Base-by-base conservation (phyloP, 2,888 invertebrate genomes). In the Dynastes tityus region DNA sequence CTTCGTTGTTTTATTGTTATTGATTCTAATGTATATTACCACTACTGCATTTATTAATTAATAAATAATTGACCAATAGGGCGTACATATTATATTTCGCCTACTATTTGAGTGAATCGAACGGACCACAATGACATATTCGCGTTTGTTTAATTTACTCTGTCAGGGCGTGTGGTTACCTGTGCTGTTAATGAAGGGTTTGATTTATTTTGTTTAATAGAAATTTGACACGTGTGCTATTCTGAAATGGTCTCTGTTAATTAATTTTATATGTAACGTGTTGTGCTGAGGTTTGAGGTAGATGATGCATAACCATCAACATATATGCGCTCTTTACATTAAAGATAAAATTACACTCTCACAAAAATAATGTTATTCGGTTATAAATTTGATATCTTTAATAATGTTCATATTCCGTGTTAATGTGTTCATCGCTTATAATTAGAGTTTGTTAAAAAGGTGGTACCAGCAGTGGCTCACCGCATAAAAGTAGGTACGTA, bases 121-220 rank as follows among this genome's bases (percentile, higher is more conserved):
- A 67, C 22, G 16, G 1, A 45, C 65, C 65, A 40, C 65, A 40
- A 22, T 45, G n/a, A 4, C 45, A 45, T 67, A 40, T 16, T 67
- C 22, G 65, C n/a, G 40, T 22, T 67, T 16, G 45, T 16, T 45
- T 45, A 67, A 67, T 67, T 67, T 45, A 40, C 40, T 40, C 65
- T 22, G 16, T 16, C 55, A 55, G 3, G 55, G 3, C 11, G 37
- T 45, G 45, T 22, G 45, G 65, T 67, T 63, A 67, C 16, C 55
- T 55, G 55, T 4, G 45, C 11, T 9, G 40, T 67, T 67, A 67
- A 67, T 67, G 65, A 67, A 67, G 37, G 65, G 4, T 67, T 45
- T 67, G 65, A 67, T 67, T 67, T 67, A 67, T 67, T 67, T 67
- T 27, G 40, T 67, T 67, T 67, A 45, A 40, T 67, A 45, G 65